Conservation (phyloP, 2,888 invertebrate genomes). For the Epicampocera succincta region DNA sequence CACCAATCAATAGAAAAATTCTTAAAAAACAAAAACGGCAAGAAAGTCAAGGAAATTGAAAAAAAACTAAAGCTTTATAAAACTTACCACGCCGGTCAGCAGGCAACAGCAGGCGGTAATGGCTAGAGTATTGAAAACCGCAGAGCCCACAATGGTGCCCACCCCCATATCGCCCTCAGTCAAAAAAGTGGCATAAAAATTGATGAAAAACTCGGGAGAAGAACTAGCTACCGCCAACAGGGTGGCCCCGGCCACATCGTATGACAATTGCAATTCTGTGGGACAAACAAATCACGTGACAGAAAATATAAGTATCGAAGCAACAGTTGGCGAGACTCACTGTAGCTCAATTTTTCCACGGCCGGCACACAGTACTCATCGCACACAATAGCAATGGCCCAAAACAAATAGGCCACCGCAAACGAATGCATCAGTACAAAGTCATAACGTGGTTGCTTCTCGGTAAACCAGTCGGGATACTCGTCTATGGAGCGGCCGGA, state of each 20-base stretch:
- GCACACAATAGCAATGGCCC: conserved; percentile 93
- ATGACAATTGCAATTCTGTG: conserved; percentile 88
- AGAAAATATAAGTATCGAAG: not conserved
- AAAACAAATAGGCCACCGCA: conserved; percentile 89
- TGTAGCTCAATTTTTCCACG: conserved; percentile 92
- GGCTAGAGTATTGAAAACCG: conserved; percentile 91
- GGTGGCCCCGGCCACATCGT: conserved; percentile 95
- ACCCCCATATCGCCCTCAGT: conserved; percentile 92
- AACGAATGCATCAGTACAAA: conserved; percentile 25
- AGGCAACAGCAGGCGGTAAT: conserved; percentile 91
- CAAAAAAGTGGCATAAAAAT: conserved; percentile 92
- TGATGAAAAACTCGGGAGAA: conserved; percentile 94
- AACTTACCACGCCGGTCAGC: conserved; percentile 87
- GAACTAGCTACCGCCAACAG: conserved; percentile 97
- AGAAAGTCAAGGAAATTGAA: not conserved
- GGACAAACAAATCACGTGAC: conserved; percentile 57
- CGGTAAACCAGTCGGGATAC: conserved; percentile 57
- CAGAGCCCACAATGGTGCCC: conserved; percentile 91
- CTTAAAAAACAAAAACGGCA: conserved; percentile 81
- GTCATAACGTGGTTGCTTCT: conserved; percentile 50
- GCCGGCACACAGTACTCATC: conserved; percentile 97
- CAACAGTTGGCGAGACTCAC: conserved; percentile 83
- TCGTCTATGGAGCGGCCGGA: conserved; percentile 43
- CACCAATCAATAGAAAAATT: conserved; percentile 92
- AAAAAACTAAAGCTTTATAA: not conserved